A percentile compares a stretch with the other conserved stretches of the same genome.
These are phyloP conservation scores for Dendronephthya gigantea DNA, from an alignment of 64 coral and sea anemone species.

Conservation along the genomic window DNA sequence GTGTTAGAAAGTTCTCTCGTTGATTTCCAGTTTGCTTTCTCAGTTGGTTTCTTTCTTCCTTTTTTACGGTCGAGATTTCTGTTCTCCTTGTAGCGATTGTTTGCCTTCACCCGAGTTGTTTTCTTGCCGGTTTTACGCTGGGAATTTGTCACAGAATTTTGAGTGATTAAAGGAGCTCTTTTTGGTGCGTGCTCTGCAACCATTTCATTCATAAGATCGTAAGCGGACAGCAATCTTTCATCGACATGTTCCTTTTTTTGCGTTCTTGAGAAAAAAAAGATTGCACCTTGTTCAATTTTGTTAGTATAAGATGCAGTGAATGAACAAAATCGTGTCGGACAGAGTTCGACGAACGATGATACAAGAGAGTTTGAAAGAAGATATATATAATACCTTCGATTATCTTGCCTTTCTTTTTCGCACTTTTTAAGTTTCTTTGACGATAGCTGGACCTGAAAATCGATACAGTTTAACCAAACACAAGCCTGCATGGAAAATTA, in stretches of 20 bases:
- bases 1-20: not conserved
- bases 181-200: not conserved
- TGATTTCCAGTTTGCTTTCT: not conserved
- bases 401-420: conserved; percentile 3
- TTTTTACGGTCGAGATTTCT: not conserved
- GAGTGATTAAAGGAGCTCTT: not conserved
- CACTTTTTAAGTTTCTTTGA: not conserved
- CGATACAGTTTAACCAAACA: not conserved
- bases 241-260: not conserved
- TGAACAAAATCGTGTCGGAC: too few relatives aligned
- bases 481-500: not conserved
- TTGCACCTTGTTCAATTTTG: not conserved
- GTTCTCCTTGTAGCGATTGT: conserved; percentile 4
- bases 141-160: not conserved
- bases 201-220: conserved; percentile 1
- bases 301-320: not conserved
- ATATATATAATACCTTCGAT: conserved; percentile 4
- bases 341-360: too few relatives aligned
- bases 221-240: not conserved
- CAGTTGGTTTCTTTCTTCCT: not conserved
- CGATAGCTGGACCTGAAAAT: not conserved
- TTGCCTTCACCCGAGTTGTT: not conserved
- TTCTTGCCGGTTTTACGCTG: not conserved
- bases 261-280: not conserved
- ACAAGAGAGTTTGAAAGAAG: not conserved